phyloP scores from a whole-genome alignment of 2,797 vertebrate genomes.

The Chelon labrosus region DNA sequence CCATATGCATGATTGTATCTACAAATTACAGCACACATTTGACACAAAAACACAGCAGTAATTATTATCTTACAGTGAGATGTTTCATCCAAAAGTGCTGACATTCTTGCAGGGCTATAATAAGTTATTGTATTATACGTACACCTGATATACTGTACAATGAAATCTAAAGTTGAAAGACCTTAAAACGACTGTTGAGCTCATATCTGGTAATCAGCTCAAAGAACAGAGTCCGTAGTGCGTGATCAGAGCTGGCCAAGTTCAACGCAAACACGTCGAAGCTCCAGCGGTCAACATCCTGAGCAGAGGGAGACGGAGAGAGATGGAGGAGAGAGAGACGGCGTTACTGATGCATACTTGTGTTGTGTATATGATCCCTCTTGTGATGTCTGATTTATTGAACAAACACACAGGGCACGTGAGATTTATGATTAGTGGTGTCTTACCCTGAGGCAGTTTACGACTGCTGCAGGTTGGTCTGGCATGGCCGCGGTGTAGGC shows the following conservation, averaged over 20 bases:
- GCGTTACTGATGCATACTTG: slow-evolving; percentile 29
- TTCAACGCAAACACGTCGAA: slow-evolving; percentile 94
- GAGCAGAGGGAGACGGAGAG: slow-evolving; percentile 26
- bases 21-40: slow-evolving; percentile 24
- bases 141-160: background rate
- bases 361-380: slow-evolving; percentile 6
- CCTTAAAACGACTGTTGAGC: slow-evolving; percentile 94
- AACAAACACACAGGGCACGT: slow-evolving; percentile 18
- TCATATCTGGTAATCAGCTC: slow-evolving; percentile 93
- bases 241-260: slow-evolving; percentile 87
- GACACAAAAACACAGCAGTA: background rate
- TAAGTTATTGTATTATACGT: background rate
- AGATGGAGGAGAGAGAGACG: slow-evolving; percentile 12
- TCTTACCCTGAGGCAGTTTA: slow-evolving; percentile 92
- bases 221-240: slow-evolving; percentile 88
- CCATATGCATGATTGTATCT: slow-evolving; percentile 36
- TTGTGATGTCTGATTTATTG: slow-evolving; percentile 47
- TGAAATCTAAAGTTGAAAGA: slow-evolving; percentile 54
- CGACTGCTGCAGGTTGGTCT: slow-evolving; percentile 87
- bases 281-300: slow-evolving; percentile 94
- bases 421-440: slow-evolving; percentile 38
- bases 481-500: slow-evolving; percentile 90
- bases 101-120: background rate
- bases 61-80: slow-evolving; percentile 11
- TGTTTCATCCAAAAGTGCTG: background rate